Conservation (phyloP, 2,113 vertebrate species). For the Clarias batrachus region DNA sequence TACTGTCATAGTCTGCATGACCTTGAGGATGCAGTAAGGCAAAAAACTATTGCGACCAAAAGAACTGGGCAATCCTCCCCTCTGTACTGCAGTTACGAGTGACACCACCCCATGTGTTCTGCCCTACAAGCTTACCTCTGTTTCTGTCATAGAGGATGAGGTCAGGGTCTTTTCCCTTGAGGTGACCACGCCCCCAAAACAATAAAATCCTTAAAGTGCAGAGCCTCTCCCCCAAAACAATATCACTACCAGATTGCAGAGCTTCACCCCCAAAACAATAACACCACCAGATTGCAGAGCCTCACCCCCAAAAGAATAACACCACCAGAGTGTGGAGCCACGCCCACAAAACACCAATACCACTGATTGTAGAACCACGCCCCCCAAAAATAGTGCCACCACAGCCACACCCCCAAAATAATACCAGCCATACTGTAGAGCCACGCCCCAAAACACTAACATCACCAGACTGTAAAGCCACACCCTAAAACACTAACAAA, state of each 20-base stretch:
- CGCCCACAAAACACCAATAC: neutral
- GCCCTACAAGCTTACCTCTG: neutral
- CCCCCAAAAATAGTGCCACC: neutral
- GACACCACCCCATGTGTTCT: conserved; percentile 13
- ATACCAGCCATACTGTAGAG: too few relatives aligned
- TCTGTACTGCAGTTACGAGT: neutral
- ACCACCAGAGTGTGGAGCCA: neutral
- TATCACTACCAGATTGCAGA: too few relatives aligned
- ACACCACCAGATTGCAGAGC: neutral
- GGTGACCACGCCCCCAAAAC: neutral
- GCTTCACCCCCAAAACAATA: neutral
- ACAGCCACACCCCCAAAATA: too few relatives aligned
- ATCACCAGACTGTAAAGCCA: too few relatives aligned
- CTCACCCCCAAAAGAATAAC: neutral
- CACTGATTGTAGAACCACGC: neutral
- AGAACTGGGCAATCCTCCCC: neutral
- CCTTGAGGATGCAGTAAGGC: neutral
- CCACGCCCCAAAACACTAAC: too few relatives aligned
- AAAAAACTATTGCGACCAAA: neutral
- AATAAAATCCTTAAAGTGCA: neutral
- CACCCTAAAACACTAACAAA: neutral
- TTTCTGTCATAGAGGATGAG: neutral
- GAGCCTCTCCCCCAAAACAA: neutral
- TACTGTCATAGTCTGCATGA: neutral
- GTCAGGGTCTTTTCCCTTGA: neutral